These are phyloP conservation scores for Exephanes ischioxanthus DNA, from an alignment of 2,888 invertebrate species.

Conservation along the genomic window DNA sequence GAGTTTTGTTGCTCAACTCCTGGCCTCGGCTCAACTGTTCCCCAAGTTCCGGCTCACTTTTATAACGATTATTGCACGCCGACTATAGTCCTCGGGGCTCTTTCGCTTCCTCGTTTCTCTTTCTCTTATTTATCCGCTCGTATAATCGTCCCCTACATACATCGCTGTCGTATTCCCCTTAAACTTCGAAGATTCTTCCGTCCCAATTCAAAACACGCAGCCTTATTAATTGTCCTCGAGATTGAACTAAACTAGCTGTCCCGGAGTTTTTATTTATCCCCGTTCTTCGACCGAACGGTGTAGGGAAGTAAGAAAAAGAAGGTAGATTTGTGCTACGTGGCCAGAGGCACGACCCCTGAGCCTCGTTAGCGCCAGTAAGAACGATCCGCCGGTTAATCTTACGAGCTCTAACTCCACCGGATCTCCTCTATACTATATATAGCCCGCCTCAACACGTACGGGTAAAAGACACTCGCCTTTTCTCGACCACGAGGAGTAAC, in stretches of 20 bases:
- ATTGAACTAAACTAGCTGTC: background rate
- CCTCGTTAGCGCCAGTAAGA: slow-evolving; percentile 75
- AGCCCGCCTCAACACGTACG: slow-evolving; percentile 21
- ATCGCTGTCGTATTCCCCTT: slow-evolving; percentile 1
- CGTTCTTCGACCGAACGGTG: slow-evolving; percentile 1
- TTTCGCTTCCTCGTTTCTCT: slow-evolving; percentile 52
- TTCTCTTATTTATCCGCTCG: slow-evolving; percentile 17
- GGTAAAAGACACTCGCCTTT: slow-evolving; percentile 29
- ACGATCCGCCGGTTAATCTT: slow-evolving; percentile 77
- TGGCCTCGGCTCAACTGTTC: slow-evolving; percentile 70
- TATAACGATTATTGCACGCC: slow-evolving; percentile 80
- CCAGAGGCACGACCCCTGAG: slow-evolving; percentile 68
- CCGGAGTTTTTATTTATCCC: slow-evolving; percentile 27
- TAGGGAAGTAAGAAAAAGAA: slow-evolving; percentile 50
- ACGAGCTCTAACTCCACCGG: slow-evolving; percentile 64
- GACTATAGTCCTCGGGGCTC: slow-evolving; percentile 62
- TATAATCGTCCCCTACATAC: background rate
- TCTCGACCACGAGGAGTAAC: slow-evolving; percentile 52
- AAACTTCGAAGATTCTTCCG: background rate
- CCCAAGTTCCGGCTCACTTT: slow-evolving; percentile 76
- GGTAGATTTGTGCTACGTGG: slow-evolving; percentile 58
- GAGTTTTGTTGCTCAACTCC: slow-evolving; percentile 83
- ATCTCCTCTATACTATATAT: slow-evolving; percentile 27
- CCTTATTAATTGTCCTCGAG: slow-evolving; percentile 49
- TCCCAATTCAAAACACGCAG: slow-evolving; percentile 14